A percentile compares a stretch with the other conserved stretches of the same genome.
phyloP scores from a whole-genome alignment of 2,888 invertebrate species.

The Harpalus rufipes region DNA sequence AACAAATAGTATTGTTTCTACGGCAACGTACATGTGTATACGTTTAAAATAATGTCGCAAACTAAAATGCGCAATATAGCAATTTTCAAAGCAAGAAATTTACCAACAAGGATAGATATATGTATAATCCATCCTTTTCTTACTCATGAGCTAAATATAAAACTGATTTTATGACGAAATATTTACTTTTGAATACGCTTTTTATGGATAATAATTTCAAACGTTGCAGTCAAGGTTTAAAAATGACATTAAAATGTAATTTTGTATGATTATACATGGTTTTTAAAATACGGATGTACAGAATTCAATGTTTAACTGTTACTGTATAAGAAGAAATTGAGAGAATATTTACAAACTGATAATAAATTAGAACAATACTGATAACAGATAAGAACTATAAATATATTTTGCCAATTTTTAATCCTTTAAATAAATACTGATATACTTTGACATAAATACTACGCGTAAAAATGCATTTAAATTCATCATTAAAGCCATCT shows the following conservation, averaged over 20 bases:
- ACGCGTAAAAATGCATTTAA: too few relatives aligned
- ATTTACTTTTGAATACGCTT: not conserved
- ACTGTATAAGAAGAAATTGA: not conserved
- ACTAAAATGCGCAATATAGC: not conserved
- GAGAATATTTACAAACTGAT: not conserved
- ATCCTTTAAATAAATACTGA: not conserved
- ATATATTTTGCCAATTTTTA: not conserved
- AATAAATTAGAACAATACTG: not conserved
- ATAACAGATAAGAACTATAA: not conserved
- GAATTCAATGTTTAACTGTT: not conserved
- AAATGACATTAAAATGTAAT: not conserved
- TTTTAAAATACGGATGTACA: not conserved
- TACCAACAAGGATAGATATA: not conserved
- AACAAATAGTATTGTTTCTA: too few relatives aligned
- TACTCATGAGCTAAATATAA: not conserved
- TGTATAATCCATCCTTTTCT: not conserved
- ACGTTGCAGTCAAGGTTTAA: not conserved
- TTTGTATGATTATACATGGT: not conserved
- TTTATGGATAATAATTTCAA: not conserved
- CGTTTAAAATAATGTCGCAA: not conserved
- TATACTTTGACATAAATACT: not conserved
- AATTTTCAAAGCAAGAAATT: not conserved
- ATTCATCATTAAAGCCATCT: too few relatives aligned
- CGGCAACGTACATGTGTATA: not conserved
- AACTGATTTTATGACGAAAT: slow-evolving; percentile 6